Evolutionary conservation across 2,113 vertebrate species (phyloP), one percentile per base, ranked within the genome.

Genomic region (Xiphophorus hellerii): DNA sequence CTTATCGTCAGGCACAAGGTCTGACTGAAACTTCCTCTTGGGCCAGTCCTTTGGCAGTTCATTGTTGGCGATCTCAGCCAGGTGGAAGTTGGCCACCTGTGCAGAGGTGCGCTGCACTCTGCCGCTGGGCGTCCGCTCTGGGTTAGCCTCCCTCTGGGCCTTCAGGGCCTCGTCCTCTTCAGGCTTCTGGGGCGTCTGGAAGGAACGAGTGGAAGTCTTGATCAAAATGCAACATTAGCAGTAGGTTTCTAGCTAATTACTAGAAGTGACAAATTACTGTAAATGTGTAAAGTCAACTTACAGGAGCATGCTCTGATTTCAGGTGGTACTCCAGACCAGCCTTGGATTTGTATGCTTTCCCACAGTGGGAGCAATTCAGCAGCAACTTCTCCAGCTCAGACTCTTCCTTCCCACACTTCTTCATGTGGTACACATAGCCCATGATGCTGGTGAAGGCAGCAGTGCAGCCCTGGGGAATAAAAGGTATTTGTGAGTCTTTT

Each of bases 391-490:
- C 95, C 91, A 99, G 93, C 93, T 99, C 97, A 0, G 96, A 94
- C 78, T 95, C 95, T 77, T 93, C 95, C 87, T 98, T 99, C 63
- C 97, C 97, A 80, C 97, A 99, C 89, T 98, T 98, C 88, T 94
- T 97, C 82, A 93, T 81, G 80, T 99, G 97, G 85, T 99, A 99
- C 0, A 98, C 83, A 73, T 98, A 99, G 20, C 97, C 97, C 96
- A 97, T 97, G 80, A 99, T 95, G 91, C 96, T 99, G 79, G 96
- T 98, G 87, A 99, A 98, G 78, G 94, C 97, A 73, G 96, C 96
- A 4, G 78, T 94, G 71, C 97, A 99, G 80, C 96, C 96, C 97
- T 98, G 89, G 3, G 22, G 30, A 4, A 66, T 37, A 3, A 4
- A 33, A 33, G 10, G 2, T 22, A 20, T 25, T 54, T 58, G 8